Base-by-base conservation (phyloP, 2,888 invertebrate genomes). In the Leptopilina myrica region DNA sequence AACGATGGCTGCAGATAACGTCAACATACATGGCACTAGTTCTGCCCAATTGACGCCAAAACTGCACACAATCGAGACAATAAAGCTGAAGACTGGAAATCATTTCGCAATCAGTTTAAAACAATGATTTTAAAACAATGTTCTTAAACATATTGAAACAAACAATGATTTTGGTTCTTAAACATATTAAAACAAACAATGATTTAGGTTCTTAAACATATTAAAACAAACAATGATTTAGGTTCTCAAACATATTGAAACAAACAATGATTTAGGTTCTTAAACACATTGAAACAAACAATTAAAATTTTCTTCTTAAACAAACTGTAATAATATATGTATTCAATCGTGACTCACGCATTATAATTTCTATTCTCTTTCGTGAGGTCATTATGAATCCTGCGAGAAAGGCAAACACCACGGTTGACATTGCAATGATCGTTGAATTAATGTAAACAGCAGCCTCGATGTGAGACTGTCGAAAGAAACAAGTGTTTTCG, bases 31-130 rank as follows among this genome's bases (percentile, higher is more conserved):
- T 66, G 88, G 88, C 73, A 90, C 87, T 65, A 87, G 82, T 83
- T 90, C 86, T 56, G 86, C 88, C 91, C 90, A 91, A 86, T 90
- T 90, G 80, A 88, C 85, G 76, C 87, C 90, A 49, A 90, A 89
- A 85, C 89, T 84, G 85, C 91, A 88, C 76, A 85, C 67, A 79
- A 87, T 84, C 78, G 88, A 88, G 80, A 90, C 64, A 65, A 88
- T 78, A 79, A 89, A 88, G 62, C 82, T 84, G 76, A 85, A 80
- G 76, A 86, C 91, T 91, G 84, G 78, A 84, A 86, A 75, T 80
- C 49, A 64, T 49, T 56, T 14, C 15, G 56, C 14, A 77, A 76
- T 43, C 33, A 53, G 26, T 49, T 46, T 78, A 8, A 67, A 77
- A 64, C 4, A 69, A 76, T 20, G 20, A 20, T 20, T 20, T 20